A percentile compares a stretch with the other conserved stretches of the same genome.
Conservation (phyloP, 2,888 invertebrate species). For the Eueremaeus valkanovi region DNA sequence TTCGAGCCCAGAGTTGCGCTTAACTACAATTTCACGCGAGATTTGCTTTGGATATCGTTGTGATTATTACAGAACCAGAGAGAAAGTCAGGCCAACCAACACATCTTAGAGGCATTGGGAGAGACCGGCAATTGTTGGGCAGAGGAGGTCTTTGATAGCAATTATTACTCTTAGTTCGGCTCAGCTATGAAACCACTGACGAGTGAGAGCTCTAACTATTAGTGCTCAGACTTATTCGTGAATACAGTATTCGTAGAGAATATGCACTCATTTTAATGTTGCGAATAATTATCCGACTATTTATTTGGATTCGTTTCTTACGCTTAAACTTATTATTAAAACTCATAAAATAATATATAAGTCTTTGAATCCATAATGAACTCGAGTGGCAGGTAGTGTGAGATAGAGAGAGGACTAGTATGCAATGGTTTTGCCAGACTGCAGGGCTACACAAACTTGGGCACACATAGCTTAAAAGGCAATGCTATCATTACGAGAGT, state of each 20-base stretch:
- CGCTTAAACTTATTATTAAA: not conserved
- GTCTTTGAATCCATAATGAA: constrained; percentile 21
- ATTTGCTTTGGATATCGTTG: constrained; percentile 20
- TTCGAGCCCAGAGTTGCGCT: not conserved
- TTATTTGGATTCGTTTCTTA: not conserved
- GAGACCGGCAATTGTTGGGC: too few species aligned
- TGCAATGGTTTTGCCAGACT: not conserved
- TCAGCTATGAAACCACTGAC: too few species aligned
- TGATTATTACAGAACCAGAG: not conserved
- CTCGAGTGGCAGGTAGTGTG: constrained; percentile 7
- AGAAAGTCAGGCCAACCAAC: not conserved
- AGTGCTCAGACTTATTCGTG: not conserved
- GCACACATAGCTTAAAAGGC: too few species aligned
- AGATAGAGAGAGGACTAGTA: not conserved
- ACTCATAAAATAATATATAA: constrained; percentile 5
- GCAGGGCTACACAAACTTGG: constrained; percentile 20
- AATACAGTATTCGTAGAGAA: too few species aligned
- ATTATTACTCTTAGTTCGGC: too few species aligned
- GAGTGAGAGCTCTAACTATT: not conserved
- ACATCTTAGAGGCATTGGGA: not conserved
- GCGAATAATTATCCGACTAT: constrained; percentile 31
- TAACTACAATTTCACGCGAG: constrained; percentile 30
- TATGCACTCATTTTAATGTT: constrained; percentile 26
- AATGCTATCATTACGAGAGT: not conserved
- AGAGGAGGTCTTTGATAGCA: too few species aligned